A percentile compares a stretch with the other conserved stretches of the same genome.
Evolutionary conservation across 92 coral and sea anemone genomes (phyloP).

Genomic region (Porites cylindrica): DNA sequence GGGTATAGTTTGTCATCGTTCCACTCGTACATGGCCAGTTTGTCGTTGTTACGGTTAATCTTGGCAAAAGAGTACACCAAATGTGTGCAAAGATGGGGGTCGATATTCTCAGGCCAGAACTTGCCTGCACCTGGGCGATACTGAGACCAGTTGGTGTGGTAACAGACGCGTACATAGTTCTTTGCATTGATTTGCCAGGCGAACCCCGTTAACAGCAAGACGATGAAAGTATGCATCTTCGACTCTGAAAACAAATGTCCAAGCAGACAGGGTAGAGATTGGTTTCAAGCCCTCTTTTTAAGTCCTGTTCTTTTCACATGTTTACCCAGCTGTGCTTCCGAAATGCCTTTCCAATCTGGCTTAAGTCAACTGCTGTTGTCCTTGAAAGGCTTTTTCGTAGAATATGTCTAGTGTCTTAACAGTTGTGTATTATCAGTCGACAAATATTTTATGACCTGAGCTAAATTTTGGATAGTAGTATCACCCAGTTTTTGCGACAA

Average conservation of each 20-base stretch:
- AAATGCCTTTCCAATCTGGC: background rate
- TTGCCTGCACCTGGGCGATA: conserved; percentile 84
- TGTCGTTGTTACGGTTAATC: conserved; percentile 67
- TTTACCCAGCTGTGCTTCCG: background rate
- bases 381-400: background rate
- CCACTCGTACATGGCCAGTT: conserved; percentile 84
- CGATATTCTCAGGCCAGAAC: conserved; percentile 87
- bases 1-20: conserved; percentile 86
- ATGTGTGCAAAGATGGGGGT: conserved; percentile 85
- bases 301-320: background rate
- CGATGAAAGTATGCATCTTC: conserved; percentile 22
- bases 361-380: background rate
- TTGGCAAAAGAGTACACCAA: conserved; percentile 90
- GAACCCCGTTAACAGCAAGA: conserved; percentile 55
- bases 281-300: background rate
- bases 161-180: conserved; percentile 92
- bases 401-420: background rate
- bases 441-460: background rate
- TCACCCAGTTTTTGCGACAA: background rate
- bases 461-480: background rate
- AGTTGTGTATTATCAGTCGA: background rate
- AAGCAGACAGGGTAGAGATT: background rate
- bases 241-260: conserved; percentile 1
- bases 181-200: conserved; percentile 65
- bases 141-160: conserved; percentile 97